Evolutionary conservation across 2,113 vertebrate species (phyloP).

Genomic region (Amia ocellicauda): DNA sequence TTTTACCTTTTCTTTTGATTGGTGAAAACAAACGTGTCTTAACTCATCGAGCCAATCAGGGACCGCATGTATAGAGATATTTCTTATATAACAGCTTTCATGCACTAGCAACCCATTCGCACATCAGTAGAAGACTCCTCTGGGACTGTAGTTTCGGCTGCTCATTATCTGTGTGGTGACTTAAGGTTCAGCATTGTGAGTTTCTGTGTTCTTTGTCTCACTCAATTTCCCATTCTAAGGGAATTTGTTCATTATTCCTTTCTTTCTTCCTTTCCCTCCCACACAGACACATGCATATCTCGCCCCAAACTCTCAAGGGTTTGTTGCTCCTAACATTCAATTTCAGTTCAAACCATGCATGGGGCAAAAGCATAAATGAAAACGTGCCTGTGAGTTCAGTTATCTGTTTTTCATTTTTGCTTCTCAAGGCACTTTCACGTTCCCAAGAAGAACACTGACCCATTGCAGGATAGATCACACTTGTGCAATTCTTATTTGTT

Average conservation of each 20-base stretch:
- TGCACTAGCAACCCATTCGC: too few species aligned
- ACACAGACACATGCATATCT: neutral
- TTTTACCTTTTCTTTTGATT: neutral
- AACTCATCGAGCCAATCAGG: neutral
- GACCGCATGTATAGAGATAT: too few species aligned
- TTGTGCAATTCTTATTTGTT: conserved; percentile 50
- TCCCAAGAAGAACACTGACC: conserved; percentile 35
- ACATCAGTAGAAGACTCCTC: too few species aligned
- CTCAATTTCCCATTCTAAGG: conserved; percentile 2
- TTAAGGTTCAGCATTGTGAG: neutral
- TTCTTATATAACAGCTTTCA: too few species aligned
- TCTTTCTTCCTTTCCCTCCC: neutral
- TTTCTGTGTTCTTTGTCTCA: neutral
- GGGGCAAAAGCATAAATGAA: conserved; percentile 1
- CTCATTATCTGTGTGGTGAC: too few species aligned
- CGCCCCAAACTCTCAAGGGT: neutral
- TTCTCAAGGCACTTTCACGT: conserved; percentile 14
- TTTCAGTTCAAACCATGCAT: conserved; percentile 17
- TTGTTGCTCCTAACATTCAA: conserved; percentile 14
- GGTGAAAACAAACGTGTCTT: neutral
- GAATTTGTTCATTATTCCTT: neutral
- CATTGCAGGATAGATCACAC: conserved; percentile 46
- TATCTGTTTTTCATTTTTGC: conserved; percentile 21
- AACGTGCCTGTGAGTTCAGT: neutral
- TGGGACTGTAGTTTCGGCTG: too few species aligned